Base-by-base conservation (phyloP, 2,797 vertebrate species). In the Salarias fasciatus region DNA sequence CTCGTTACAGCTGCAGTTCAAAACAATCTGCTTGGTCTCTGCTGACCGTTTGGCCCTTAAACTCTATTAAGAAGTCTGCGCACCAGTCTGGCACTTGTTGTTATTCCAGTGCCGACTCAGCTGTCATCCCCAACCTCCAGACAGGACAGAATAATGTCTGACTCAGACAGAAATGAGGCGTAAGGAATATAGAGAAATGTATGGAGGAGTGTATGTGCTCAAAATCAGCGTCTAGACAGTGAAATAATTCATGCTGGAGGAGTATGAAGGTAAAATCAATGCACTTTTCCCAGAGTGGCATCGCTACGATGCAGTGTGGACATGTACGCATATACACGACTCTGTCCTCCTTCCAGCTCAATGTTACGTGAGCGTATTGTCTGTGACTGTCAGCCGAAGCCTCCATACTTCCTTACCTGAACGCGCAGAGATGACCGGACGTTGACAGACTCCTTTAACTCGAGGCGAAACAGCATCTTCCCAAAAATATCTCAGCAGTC, bases 191-290 rank as follows among this genome's bases (percentile, higher is more conserved):
- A 31, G 44, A 59, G 8, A n/a, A 44, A 11, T 41, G 5, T 40
- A 41, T 12, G 29, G 18, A 29, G 10, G 8, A 1, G 8, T 3
- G 3, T 24, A 5, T 40, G 5, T 3, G 8, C 11, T 44, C 6
- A 28, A 60, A 55, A 64, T 48, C 1, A 46, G 59, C 38, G 56
- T 75, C 71, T 60, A 60, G 64, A 66, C 49, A 12, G 41, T 47
- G 30, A 63, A 53, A 57, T 28, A 31, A 37, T 8, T 29, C 54
- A 31, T 8, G 30, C 30, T 31, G 11, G 5, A 41, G 12, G n/a
- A 5, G n/a, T n/a, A n/a, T n/a, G 18, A 24, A 24, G 18, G 18
- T 24, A 24, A 24, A 24, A 3, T 24, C 18, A 24, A 24, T 14
- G 40, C 12, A 41, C 12, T 13, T 41, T 11, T 41, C 13, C 11